These are phyloP conservation scores for Zaprionus camerounensis DNA, from an alignment of 1,140 invertebrate species.

Conservation along the genomic window DNA sequence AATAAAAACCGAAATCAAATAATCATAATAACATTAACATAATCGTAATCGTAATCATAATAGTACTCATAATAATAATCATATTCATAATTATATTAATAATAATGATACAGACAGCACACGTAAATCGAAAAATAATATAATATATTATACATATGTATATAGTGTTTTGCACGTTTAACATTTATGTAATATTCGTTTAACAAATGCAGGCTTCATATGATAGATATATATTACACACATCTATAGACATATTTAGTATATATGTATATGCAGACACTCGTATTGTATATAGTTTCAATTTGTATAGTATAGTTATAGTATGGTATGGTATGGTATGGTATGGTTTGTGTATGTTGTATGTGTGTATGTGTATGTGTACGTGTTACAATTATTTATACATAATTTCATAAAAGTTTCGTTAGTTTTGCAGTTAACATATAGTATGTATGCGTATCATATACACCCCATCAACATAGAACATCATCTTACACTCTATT, in stretches of 20 bases:
- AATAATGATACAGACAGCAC: slow-evolving; percentile 31
- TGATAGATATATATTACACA: slow-evolving; percentile 34
- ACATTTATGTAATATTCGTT: slow-evolving; percentile 47
- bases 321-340: slow-evolving; percentile 3
- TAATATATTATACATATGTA: slow-evolving; percentile 1
- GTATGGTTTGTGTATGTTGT: background rate
- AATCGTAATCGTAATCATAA: slow-evolving; percentile 13
- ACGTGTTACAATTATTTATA: slow-evolving; percentile 17
- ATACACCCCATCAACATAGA: slow-evolving; percentile 23
- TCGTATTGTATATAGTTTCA: slow-evolving; percentile 5
- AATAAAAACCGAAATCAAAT: slow-evolving; percentile 15
- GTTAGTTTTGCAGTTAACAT: slow-evolving; percentile 20
- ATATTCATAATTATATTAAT: slow-evolving; percentile 16
- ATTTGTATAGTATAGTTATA: slow-evolving; percentile 10
- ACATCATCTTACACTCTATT: slow-evolving; percentile 18
- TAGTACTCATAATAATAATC: slow-evolving; percentile 5
- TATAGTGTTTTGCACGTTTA: slow-evolving; percentile 26
- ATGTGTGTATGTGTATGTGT: slow-evolving; percentile 9
- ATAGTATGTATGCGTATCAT: slow-evolving; percentile 17
- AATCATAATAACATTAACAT: slow-evolving; percentile 14
- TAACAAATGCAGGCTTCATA: slow-evolving; percentile 58
- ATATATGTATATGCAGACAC: slow-evolving; percentile 6
- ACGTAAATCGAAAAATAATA: slow-evolving; percentile 33
- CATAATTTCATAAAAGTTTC: slow-evolving; percentile 40
- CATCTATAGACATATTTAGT: slow-evolving; percentile 9